Conservation (phyloP, 2,888 invertebrate genomes). For the Anoncus sp. region DNA sequence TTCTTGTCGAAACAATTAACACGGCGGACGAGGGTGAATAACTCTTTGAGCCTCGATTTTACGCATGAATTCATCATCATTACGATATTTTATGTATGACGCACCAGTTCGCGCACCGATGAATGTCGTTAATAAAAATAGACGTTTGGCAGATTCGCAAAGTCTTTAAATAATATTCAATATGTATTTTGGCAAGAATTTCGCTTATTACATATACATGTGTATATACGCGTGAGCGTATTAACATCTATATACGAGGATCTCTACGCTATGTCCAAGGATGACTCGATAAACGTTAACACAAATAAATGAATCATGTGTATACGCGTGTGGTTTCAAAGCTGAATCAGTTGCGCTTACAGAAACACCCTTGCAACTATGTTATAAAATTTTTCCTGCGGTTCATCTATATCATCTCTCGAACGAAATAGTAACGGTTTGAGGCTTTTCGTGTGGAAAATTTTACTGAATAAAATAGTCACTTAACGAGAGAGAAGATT, state of each 20-base stretch:
- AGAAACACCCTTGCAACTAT: not conserved
- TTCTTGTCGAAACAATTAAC: constrained; percentile 29
- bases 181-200: constrained; percentile 63
- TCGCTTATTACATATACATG: constrained; percentile 1
- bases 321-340: constrained; percentile 1
- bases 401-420: not conserved
- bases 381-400: not conserved
- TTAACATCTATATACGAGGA: constrained; percentile 32
- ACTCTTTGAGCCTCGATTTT: constrained; percentile 28
- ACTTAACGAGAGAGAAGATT: not conserved
- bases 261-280: constrained; percentile 33
- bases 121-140: constrained; percentile 65
- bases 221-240: not conserved
- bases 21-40: constrained; percentile 56
- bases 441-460: not conserved
- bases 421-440: not conserved
- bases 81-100: constrained; percentile 44
- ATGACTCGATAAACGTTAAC: constrained; percentile 50
- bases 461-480: constrained; percentile 5
- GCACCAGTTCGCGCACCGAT: constrained; percentile 38
- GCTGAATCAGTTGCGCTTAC: constrained; percentile 46
- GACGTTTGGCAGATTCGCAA: constrained; percentile 58
- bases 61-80: constrained; percentile 50
- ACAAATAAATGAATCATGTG: constrained; percentile 51
- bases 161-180: constrained; percentile 63